phyloP scores from a whole-genome alignment of 1,140 invertebrate species.

The Limonius californicus region DNA sequence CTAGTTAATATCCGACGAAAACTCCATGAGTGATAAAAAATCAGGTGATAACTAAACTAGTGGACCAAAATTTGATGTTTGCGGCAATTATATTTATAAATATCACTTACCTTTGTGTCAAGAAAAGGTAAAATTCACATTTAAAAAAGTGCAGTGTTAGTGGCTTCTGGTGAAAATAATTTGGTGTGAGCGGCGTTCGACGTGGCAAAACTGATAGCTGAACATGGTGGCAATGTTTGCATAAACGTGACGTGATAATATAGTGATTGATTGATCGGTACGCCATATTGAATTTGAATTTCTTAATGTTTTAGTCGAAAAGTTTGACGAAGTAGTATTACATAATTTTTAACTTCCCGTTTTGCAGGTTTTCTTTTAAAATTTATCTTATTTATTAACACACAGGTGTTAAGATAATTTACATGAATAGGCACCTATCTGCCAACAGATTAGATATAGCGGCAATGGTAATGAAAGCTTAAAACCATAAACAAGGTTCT shows the following conservation, averaged over 20 bases:
- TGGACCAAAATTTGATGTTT: no score
- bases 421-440: background rate
- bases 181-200: background rate
- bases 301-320: background rate
- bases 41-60: no score
- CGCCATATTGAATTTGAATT: background rate
- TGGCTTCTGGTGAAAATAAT: no score
- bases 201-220: conserved; percentile 4
- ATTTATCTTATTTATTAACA: background rate
- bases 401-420: background rate
- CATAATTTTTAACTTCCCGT: background rate
- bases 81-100: no score
- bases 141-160: no score
- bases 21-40: background rate
- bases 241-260: background rate
- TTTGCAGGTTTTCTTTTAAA: background rate
- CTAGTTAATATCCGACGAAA: background rate
- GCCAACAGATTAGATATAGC: background rate
- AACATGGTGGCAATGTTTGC: background rate
- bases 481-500: background rate
- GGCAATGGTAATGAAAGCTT: background rate
- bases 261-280: conserved; percentile 6
- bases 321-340: background rate
- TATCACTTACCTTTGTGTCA: no score
- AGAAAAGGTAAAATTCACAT: no score